These are phyloP conservation scores for Zapus hudsonius DNA, from an alignment of 2,113 vertebrate genomes.

Conservation along the genomic window DNA sequence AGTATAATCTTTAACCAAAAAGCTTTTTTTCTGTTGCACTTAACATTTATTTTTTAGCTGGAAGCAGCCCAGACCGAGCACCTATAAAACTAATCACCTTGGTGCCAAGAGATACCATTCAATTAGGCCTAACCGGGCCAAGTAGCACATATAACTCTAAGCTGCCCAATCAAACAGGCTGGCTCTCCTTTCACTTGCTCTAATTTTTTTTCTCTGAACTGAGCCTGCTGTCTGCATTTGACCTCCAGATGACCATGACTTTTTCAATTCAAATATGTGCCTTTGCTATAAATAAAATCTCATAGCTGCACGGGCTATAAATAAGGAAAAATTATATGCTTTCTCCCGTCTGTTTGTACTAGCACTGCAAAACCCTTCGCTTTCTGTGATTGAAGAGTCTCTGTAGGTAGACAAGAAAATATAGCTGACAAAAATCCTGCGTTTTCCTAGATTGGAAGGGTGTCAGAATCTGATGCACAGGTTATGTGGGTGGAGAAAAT, in stretches of 20 bases:
- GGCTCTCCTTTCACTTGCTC: background rate
- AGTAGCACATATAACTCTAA: background rate
- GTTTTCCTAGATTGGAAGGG: background rate
- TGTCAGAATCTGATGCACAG: background rate
- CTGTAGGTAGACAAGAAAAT: conserved; percentile 46
- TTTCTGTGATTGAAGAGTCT: conserved; percentile 42
- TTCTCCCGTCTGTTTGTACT: conserved; percentile 54
- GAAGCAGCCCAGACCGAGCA: background rate
- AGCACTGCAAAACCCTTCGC: conserved; percentile 53
- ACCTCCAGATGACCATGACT: conserved; percentile 59
- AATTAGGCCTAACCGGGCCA: background rate
- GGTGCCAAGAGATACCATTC: background rate
- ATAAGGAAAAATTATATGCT: conserved; percentile 63
- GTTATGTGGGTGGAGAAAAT: background rate
- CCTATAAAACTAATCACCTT: background rate
- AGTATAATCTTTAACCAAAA: background rate
- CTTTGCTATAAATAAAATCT: conserved; percentile 52
- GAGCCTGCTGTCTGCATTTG: conserved; percentile 36
- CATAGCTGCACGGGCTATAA: conserved; percentile 54
- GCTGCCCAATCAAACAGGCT: background rate
- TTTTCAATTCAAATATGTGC: conserved; percentile 65
- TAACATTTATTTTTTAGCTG: background rate
- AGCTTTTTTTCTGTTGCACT: conserved; percentile 6
- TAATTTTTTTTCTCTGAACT: background rate
- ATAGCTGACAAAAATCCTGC: conserved; percentile 42